Percentiles rank a stretch among this genome's conserved stretches.
These are phyloP conservation scores for Oophaga pumilio DNA, from an alignment of 2,113 vertebrate species.

Conservation along the genomic window DNA sequence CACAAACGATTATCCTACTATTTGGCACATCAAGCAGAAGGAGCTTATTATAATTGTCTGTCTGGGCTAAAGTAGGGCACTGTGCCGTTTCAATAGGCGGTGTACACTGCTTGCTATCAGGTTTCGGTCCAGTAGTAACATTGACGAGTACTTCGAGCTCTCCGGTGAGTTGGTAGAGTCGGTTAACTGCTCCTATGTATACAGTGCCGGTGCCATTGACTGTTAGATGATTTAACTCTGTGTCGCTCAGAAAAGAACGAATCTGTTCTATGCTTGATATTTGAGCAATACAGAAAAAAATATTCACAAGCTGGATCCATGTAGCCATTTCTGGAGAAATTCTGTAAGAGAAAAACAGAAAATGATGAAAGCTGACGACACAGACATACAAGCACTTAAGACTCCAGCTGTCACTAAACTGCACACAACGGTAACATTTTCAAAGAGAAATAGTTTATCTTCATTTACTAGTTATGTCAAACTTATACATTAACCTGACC, in stretches of 20 bases:
- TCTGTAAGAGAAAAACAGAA: slow-evolving; percentile 59
- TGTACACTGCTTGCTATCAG: slow-evolving; percentile 86
- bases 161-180: slow-evolving; percentile 80
- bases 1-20: slow-evolving; percentile 82
- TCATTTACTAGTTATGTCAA: too few species aligned
- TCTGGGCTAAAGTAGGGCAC: slow-evolving; percentile 77
- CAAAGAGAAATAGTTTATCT: neutral
- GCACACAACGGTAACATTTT: neutral
- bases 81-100: slow-evolving; percentile 83
- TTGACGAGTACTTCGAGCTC: slow-evolving; percentile 67
- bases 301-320: slow-evolving; percentile 67
- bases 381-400: neutral
- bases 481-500: too few species aligned
- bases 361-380: neutral
- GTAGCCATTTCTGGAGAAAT: slow-evolving; percentile 70
- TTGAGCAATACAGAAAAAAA: slow-evolving; percentile 64
- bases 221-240: slow-evolving; percentile 85
- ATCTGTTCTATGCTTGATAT: slow-evolving; percentile 64
- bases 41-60: slow-evolving; percentile 88
- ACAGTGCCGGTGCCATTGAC: slow-evolving; percentile 79
- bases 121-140: slow-evolving; percentile 73
- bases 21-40: slow-evolving; percentile 77
- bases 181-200: slow-evolving; percentile 89
- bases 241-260: slow-evolving; percentile 68
- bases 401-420: neutral